phyloP scores from a whole-genome alignment of 2,797 vertebrate genomes.

The Chromis chromis region DNA sequence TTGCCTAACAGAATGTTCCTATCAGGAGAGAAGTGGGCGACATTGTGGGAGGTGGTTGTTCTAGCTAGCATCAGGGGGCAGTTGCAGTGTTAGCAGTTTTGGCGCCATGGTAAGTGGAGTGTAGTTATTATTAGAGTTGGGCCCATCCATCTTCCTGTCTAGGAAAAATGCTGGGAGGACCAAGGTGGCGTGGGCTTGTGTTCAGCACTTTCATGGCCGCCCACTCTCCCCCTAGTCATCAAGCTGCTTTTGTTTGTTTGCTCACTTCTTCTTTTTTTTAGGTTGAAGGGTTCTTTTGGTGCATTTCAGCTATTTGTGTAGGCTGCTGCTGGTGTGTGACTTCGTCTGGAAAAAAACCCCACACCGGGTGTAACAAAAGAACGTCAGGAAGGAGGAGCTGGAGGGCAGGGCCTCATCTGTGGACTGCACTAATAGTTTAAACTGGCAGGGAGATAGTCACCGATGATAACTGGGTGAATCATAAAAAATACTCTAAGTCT shows the following conservation, averaged over 20 bases:
- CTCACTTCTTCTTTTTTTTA: constrained; percentile 38
- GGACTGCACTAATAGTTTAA: background rate
- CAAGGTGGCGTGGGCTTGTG: constrained; percentile 78
- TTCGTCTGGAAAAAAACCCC: background rate
- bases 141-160: constrained; percentile 84
- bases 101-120: constrained; percentile 81
- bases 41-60: constrained; percentile 80
- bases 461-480: background rate
- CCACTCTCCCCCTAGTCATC: constrained; percentile 74
- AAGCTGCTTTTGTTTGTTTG: constrained; percentile 75
- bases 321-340: constrained; percentile 32
- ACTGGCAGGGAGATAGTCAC: background rate
- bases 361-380: background rate
- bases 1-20: constrained; percentile 69
- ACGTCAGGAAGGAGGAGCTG: constrained; percentile 28
- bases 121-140: constrained; percentile 84
- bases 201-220: constrained; percentile 80
- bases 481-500: background rate
- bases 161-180: constrained; percentile 76
- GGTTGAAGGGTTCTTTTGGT: constrained; percentile 58
- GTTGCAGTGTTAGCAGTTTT: constrained; percentile 83
- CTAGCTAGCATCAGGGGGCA: constrained; percentile 77
- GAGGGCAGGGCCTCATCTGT: constrained; percentile 16
- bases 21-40: constrained; percentile 78
- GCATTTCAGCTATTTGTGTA: constrained; percentile 49